Evolutionary conservation across 2,888 invertebrate species (phyloP), one percentile per base, ranked within the genome.

Genomic region (Cataglyphis albicans): DNA sequence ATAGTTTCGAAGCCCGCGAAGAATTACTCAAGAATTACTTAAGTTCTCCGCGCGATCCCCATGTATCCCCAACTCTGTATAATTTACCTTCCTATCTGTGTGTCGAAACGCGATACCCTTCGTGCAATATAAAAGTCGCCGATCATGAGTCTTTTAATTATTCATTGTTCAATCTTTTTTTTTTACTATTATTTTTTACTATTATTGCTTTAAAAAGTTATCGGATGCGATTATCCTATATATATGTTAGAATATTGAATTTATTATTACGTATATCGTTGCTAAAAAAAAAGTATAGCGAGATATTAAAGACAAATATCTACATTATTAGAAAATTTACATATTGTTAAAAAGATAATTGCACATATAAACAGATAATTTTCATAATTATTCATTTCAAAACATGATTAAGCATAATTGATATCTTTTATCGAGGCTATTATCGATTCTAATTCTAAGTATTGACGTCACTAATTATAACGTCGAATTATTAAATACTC

Each of bases 1-100:
- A 90, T 88, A 78, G 84, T 84, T 65, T 70, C 44, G 63, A 63
- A 72, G 81, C 76, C 61, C 29, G 74, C 63, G 21, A 78, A 68
- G 68, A 76, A 83, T 70, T 82, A 70, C 84, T 83, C 70, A 76
- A 83, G 61, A 76, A 76, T 76, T 76, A 76, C 55, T 76, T 76
- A 41, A 67, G 67, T 52, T 74, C 73, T 74, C 63, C 61, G 48
- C 41, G 59, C 57, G 44, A 59, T 72, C n/a, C n/a, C n/a, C 78
- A 80, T 44, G 72, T 72, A 80, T 78, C 41, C 70, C 70, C 57
- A 59, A 32, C 78, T 70, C 44, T 52, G 52, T 52, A 7, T 59
- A 80, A 80, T 72, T 80, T 59, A 4, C 35, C 48, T 52, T n/a
- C 52, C 41, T 44, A 57, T 32, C 41, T 15, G 70, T 70, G 44